Evolutionary conservation across 2,888 invertebrate genomes (phyloP), one percentile per base, ranked within the genome.

Genomic region (Epistrophe eligans): DNA sequence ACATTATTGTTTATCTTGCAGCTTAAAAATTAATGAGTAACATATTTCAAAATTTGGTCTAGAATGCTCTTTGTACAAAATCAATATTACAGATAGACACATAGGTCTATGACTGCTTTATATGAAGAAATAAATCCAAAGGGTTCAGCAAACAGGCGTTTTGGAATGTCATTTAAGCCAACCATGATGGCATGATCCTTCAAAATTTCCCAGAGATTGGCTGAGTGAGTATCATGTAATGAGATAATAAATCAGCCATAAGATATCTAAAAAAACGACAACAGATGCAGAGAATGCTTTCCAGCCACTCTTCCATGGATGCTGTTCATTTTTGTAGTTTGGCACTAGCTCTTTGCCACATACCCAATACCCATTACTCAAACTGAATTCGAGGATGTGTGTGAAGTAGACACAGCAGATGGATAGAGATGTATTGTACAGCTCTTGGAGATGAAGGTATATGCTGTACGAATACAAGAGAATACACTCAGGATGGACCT

Each of bases 231-330:
- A 45, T 64, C n/a, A 9, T 17, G n/a, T 48, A 48, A 64, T 45
- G 45, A 64, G 45, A 64, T 64, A 64, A 64, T 64, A 64, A 64
- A 64, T 64, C 45, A 48, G 45, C 24, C 32, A 64, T 11, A 64
- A 2, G 15, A 64, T 64, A 45, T 48, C 17, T 17, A 50, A 64
- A n/a, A 45, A 45, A 32, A 32, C 32, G 11, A 2, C 45, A 45
- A n/a, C 43, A 45, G 10, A 28, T 45, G 64, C 28, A 45, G 11
- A 28, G 45, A 45, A 45, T 64, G 62, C 43, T n/a, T 15, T 28
- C 19, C 15, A 40, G 11, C 62, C 15, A 28, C 62, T 60, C 38
- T 19, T n/a, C 15, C 40, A 62, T 24, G 60, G 40, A 5, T 62
- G 24, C 15, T 40, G 32, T 15, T 45, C 64, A 64, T 64, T 64